Conservation (phyloP, 2,888 invertebrate genomes). For the Pediacus dermestoides region DNA sequence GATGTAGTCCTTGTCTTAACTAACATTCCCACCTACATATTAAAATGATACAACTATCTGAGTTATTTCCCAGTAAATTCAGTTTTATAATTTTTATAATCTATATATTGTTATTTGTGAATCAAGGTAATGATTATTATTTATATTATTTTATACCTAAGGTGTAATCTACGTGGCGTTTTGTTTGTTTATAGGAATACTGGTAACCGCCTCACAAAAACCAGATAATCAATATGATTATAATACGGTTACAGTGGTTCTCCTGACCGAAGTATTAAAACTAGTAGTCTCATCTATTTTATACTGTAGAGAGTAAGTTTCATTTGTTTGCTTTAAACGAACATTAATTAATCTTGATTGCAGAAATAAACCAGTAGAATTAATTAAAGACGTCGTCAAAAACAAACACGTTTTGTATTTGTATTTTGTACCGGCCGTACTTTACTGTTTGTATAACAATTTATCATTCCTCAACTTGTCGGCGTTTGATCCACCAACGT, state of each 20-base stretch:
- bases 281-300: constrained; percentile 67
- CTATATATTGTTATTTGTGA: constrained; percentile 86
- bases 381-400: constrained; percentile 56
- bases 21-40: too few species aligned
- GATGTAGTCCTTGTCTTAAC: too few species aligned
- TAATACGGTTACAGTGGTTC: constrained; percentile 82
- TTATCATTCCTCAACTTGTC: constrained; percentile 87
- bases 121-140: constrained; percentile 68
- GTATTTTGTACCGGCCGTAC: constrained; percentile 85
- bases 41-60: constrained; percentile 35
- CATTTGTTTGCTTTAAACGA: too few species aligned
- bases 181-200: constrained; percentile 65
- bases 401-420: constrained; percentile 67
- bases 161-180: constrained; percentile 6
- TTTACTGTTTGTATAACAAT: constrained; percentile 95
- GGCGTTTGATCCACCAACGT: constrained; percentile 91
- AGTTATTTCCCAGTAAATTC: constrained; percentile 80
- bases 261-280: constrained; percentile 84
- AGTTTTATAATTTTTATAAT: constrained; percentile 77
- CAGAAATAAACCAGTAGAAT: constrained; percentile 57
- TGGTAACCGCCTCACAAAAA: constrained; percentile 86
- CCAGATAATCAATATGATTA: constrained; percentile 78
- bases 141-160: too few species aligned
- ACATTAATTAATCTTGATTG: neutral
- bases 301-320: constrained; percentile 66